Evolutionary conservation across 1,140 invertebrate species (phyloP), one percentile per base, ranked within the genome.

Genomic region (Mercenaria mercenaria): DNA sequence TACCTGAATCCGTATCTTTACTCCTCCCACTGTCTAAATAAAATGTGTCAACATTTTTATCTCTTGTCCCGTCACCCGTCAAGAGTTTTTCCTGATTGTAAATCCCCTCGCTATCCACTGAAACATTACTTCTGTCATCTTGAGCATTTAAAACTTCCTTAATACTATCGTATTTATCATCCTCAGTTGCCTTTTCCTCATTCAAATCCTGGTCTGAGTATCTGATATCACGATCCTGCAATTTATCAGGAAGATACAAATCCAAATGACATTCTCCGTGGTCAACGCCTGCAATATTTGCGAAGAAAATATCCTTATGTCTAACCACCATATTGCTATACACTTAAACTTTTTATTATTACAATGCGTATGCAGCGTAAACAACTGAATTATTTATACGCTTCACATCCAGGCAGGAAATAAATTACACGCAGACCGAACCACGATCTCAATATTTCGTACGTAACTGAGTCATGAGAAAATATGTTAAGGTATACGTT

Each of bases 241-340:
- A 6, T n/a, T 80, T 43, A 20, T 85, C 37, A 18, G 86, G 86
- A 29, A 88, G 32, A 81, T 88, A 88, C 23, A 88, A 34, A 81
- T 88, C 86, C 18, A 88, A 56, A 47, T 61, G 79, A 50, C 72
- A 88, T 11, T 69, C 61, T 69, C 61, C 50, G 34, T 88, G 59
- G 8, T 80, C 77, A 23, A 56, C 56, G n/a, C 61, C 77, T 11
- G 50, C 23, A 11, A 88, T 79, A 37, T 39, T 39, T 23, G 74
- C 77, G 34, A 64, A 88, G 43, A 81, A 64, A 67, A 88, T 81
- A 52, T 88, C 86, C 32, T 81, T 88, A 20, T 47, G 13, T n/a
- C 69, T 56, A 39, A 47, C 18, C 34, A 87, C 64, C 56, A 67
- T 83, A 13, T 59, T 59, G 23, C 18, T 47, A 47, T 6, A 6